These are phyloP conservation scores for Chitala chitala DNA, from an alignment of 2,113 vertebrate species.

Conservation along the genomic window DNA sequence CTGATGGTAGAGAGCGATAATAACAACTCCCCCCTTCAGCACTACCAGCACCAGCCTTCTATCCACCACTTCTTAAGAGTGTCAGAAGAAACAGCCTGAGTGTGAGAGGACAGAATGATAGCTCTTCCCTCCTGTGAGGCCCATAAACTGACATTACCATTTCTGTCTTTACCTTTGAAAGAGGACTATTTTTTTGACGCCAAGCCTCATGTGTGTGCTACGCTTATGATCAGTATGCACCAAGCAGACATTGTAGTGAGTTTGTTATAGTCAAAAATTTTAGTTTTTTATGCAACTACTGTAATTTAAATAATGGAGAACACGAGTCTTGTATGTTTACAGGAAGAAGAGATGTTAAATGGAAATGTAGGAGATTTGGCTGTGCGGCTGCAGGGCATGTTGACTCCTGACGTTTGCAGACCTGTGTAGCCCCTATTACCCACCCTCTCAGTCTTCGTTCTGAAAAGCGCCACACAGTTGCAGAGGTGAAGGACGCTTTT, in stretches of 20 bases:
- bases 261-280: no score
- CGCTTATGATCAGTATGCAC: no score
- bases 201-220: neutral
- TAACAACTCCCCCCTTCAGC: neutral
- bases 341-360: neutral
- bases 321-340: neutral
- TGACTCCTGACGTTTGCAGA: neutral
- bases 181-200: neutral
- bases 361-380: neutral
- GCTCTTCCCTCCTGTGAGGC: neutral
- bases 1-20: neutral
- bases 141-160: neutral
- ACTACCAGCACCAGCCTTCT: neutral
- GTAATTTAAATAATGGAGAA: neutral
- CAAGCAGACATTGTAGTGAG: no score
- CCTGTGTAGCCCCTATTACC: no score
- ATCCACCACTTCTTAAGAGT: neutral
- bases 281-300: neutral
- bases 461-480: neutral
- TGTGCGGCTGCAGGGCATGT: neutral
- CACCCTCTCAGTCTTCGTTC: neutral
- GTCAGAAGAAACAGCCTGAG: neutral
- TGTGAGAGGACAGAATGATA: neutral
- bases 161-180: neutral
- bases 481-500: neutral